Conservation (phyloP, 2,888 invertebrate species). For the Dendrolimus houi region DNA sequence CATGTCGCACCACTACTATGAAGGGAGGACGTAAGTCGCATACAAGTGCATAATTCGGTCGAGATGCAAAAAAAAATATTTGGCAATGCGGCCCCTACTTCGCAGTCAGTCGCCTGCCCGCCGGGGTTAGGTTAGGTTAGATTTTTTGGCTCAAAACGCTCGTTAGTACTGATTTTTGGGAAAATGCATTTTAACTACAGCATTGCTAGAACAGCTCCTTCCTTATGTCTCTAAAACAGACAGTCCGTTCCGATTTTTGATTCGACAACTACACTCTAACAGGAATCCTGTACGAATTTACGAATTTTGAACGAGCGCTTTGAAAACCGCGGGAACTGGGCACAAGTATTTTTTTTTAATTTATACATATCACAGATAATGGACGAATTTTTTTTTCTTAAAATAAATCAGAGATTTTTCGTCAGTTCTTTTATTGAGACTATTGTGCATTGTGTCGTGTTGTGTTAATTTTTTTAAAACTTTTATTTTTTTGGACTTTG, state of each 20-base stretch:
- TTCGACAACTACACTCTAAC: conserved; percentile 52
- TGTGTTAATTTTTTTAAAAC: conserved; percentile 54
- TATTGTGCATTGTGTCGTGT: conserved; percentile 69
- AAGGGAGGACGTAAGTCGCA: conserved; percentile 75
- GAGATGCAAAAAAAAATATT: conserved; percentile 77
- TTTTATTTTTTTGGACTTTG: conserved; percentile 54
- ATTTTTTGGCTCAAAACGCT: conserved; percentile 76
- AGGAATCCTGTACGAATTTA: conserved; percentile 49
- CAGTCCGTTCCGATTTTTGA: conserved; percentile 64
- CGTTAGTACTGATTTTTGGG: conserved; percentile 60
- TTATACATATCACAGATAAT: conserved; percentile 54
- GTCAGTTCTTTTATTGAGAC: conserved; percentile 38
- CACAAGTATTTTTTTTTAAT: conserved; percentile 33
- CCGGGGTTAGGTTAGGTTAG: conserved; percentile 76
- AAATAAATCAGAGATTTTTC: conserved; percentile 46
- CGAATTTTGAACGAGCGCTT: conserved; percentile 41
- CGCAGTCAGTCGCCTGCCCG: conserved; percentile 75
- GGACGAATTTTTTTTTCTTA: conserved; percentile 39
- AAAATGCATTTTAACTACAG: conserved; percentile 53
- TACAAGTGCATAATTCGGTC: conserved; percentile 77
- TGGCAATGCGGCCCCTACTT: conserved; percentile 77
- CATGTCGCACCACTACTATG: conserved; percentile 74
- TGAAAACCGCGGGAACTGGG: conserved; percentile 39
- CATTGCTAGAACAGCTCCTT: conserved; percentile 30
- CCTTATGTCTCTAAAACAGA: conserved; percentile 9